These are phyloP conservation scores for Popillia japonica DNA, from an alignment of 1,140 invertebrate species.

Conservation along the genomic window DNA sequence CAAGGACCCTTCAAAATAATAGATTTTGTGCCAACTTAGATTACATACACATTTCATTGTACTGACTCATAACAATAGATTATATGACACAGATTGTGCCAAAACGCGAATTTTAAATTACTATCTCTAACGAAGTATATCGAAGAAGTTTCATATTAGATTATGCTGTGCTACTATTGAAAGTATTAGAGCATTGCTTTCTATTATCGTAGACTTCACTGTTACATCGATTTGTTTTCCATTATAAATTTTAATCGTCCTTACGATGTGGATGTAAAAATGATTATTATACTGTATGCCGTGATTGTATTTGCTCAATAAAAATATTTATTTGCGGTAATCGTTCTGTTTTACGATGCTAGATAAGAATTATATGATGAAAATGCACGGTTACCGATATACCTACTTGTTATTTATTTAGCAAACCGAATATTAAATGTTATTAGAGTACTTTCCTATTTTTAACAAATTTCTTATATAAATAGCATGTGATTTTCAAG, in stretches of 20 bases:
- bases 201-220: background rate
- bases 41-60: too few relatives aligned
- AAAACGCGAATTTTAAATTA: too few relatives aligned
- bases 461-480: background rate
- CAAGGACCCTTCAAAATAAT: too few relatives aligned
- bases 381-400: background rate
- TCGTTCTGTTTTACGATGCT: constrained; percentile 13
- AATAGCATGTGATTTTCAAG: background rate
- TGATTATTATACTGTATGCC: background rate
- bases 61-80: too few relatives aligned
- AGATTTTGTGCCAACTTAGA: too few relatives aligned
- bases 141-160: too few relatives aligned
- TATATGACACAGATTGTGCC: too few relatives aligned
- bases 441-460: background rate
- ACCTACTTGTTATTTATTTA: background rate
- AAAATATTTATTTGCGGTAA: constrained; percentile 26
- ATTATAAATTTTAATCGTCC: constrained; percentile 22
- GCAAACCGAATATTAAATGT: background rate
- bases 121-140: too few relatives aligned
- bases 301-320: constrained; percentile 17
- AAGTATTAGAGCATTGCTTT: too few relatives aligned
- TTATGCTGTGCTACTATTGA: too few relatives aligned
- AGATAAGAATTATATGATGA: background rate
- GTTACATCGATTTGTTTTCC: background rate
- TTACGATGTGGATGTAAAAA: background rate